Evolutionary conservation across 2,888 invertebrate species (phyloP).

Genomic region (Sceliomorpha sp.): DNA sequence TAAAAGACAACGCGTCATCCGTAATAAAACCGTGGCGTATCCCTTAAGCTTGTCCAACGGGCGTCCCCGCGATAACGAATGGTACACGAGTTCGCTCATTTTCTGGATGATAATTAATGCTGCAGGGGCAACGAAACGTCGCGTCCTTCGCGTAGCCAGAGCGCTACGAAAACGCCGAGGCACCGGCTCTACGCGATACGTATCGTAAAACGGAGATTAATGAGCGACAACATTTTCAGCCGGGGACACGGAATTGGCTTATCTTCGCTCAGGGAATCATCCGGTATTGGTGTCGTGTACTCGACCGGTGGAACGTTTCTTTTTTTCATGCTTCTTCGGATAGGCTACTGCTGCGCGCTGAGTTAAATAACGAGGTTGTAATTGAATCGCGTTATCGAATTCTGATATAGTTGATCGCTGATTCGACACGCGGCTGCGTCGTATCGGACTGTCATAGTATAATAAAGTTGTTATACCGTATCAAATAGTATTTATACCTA

Average conservation of each 20-base stretch:
- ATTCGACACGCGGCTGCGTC: no score
- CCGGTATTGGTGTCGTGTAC: background rate
- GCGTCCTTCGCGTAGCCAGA: slow-evolving; percentile 6
- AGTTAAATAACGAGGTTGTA: slow-evolving; percentile 6
- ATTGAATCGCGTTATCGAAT: background rate
- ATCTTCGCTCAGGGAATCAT: slow-evolving; percentile 1
- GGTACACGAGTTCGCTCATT: slow-evolving; percentile 4
- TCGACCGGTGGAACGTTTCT: background rate
- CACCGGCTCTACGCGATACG: slow-evolving; percentile 25
- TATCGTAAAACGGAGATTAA: slow-evolving; percentile 42
- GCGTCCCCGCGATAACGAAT: slow-evolving; percentile 12
- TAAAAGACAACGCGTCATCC: slow-evolving; percentile 36
- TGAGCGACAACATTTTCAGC: slow-evolving; percentile 8
- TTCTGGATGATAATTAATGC: slow-evolving; percentile 19
- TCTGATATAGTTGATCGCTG: slow-evolving; percentile 14
- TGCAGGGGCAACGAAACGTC: slow-evolving; percentile 1
- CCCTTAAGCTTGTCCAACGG: slow-evolving; percentile 9
- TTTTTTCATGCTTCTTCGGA: slow-evolving; percentile 3
- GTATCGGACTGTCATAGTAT: no score
- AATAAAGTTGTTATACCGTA: no score
- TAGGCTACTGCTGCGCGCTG: slow-evolving; percentile 6
- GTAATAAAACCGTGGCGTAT: slow-evolving; percentile 28
- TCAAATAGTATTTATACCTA: no score
- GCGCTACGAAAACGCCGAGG: slow-evolving; percentile 12
- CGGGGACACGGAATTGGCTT: slow-evolving; percentile 14